Conservation (phyloP, 2,113 vertebrate genomes). For the Otus sunia region DNA sequence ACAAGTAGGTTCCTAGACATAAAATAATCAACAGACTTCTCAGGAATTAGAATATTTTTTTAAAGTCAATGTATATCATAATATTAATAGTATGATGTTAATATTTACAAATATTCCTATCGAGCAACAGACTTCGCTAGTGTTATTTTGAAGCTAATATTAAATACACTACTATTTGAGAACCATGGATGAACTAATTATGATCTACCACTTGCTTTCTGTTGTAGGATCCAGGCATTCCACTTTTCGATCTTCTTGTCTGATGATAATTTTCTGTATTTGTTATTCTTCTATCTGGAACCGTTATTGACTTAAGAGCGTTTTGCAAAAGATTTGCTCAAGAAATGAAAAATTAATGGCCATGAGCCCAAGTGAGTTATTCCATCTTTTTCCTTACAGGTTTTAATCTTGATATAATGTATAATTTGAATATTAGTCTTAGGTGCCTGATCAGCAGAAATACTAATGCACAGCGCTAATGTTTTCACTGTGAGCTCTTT, state of each 20-base stretch:
- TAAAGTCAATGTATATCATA: not conserved
- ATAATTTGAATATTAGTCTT: not conserved
- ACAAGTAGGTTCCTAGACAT: not conserved
- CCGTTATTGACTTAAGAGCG: not conserved
- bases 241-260: not conserved
- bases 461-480: not conserved
- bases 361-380: not conserved
- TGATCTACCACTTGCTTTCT: not conserved
- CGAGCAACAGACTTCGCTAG: not conserved
- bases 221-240: not conserved
- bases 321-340: not conserved
- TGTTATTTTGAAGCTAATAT: not conserved
- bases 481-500: not conserved
- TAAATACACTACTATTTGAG: not conserved
- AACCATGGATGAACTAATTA: not conserved
- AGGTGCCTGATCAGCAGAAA: not conserved
- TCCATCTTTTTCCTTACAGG: not conserved
- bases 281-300: not conserved
- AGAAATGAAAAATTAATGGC: not conserved
- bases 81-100: not conserved
- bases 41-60: not conserved
- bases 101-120: not conserved
- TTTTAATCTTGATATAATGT: not conserved
- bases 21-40: not conserved
- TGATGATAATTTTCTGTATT: not conserved